These are phyloP conservation scores for Drosophila kurseongensis DNA, from an alignment of 1,140 invertebrate species.

Conservation along the genomic window DNA sequence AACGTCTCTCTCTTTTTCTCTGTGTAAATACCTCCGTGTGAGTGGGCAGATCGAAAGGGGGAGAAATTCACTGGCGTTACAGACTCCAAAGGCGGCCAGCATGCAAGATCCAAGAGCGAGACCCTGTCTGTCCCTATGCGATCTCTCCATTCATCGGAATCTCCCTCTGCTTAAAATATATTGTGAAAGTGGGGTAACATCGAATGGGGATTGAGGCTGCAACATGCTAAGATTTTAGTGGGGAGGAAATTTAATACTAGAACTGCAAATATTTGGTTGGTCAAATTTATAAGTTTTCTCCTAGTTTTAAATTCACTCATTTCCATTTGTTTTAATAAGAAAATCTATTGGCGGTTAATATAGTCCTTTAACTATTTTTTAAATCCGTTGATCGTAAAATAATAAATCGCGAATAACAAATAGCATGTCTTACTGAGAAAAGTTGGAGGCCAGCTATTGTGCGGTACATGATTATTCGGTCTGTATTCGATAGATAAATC, in stretches of 20 bases:
- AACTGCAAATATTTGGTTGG: no score
- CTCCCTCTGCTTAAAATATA: slow-evolving; percentile 8
- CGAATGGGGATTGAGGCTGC: slow-evolving; percentile 3
- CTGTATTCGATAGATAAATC: no score
- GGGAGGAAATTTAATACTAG: neutral
- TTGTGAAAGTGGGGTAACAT: slow-evolving; percentile 4
- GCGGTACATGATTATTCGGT: no score
- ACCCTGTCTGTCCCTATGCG: slow-evolving; percentile 9
- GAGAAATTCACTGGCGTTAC: slow-evolving; percentile 41
- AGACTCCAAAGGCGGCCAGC: slow-evolving; percentile 33
- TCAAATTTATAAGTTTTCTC: no score
- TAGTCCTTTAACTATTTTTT: no score
- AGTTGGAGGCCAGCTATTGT: no score
- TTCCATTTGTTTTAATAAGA: neutral
- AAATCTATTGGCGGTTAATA: no score
- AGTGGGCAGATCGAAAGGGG: slow-evolving; percentile 39
- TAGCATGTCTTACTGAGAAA: no score
- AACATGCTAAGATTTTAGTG: neutral
- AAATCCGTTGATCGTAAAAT: no score
- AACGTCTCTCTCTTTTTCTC: slow-evolving; percentile 11
- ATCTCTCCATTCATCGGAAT: slow-evolving; percentile 39
- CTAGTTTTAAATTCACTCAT: neutral
- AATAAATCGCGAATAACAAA: no score
- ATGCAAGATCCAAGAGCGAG: slow-evolving; percentile 16
- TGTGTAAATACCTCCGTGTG: slow-evolving; percentile 15